Base-by-base conservation (phyloP, 2,797 vertebrate genomes). In the Setipinna tenuifilis region DNA sequence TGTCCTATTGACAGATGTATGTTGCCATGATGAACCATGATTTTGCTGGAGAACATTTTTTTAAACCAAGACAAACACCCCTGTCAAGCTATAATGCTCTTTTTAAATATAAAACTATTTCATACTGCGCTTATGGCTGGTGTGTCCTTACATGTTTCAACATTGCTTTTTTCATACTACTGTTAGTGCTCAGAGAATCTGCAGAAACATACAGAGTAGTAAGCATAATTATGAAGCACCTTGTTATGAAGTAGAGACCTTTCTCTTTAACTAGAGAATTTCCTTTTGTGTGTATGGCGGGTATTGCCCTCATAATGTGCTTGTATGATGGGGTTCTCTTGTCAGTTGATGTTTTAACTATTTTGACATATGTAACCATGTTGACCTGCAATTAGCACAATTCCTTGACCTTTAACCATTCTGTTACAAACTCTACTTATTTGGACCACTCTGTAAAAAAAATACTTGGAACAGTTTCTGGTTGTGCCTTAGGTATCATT, bases 111-210 rank as follows among this genome's bases (percentile, higher is more conserved):
- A 50, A 82, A 58, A 50, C 28, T 81, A 28, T 75, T 75, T 75
- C 28, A 75, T 75, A 75, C 35, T 75, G 68, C 28, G 68, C 28
- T 35, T 31, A 75, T 35, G 68, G 68, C 28, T 75, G 28, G 31
- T 75, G 31, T 75, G 68, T 75, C 28, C 35, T 35, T 75, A 35
- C 28, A 11, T 44, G 19, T 80, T 9, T 46, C 31, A 58, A 9
- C 61, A 46, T 71, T 85, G 75, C 48, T 86, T 50, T 86, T 80
- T 50, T 75, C 62, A 31, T 75, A 4, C 3, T 35, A 23, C n/a
- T 16, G 25, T 28, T 71, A 25, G 65, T 71, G 0, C 0, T 31
- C 25, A 75, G 68, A 17, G 4, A 5, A 17, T 75, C 17, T 41
- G 25, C 23, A 4, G 16, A 75, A 28, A 75, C 28, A 5, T 75